Conservation (phyloP, 2,888 invertebrate genomes). For the Torymus tubicola region DNA sequence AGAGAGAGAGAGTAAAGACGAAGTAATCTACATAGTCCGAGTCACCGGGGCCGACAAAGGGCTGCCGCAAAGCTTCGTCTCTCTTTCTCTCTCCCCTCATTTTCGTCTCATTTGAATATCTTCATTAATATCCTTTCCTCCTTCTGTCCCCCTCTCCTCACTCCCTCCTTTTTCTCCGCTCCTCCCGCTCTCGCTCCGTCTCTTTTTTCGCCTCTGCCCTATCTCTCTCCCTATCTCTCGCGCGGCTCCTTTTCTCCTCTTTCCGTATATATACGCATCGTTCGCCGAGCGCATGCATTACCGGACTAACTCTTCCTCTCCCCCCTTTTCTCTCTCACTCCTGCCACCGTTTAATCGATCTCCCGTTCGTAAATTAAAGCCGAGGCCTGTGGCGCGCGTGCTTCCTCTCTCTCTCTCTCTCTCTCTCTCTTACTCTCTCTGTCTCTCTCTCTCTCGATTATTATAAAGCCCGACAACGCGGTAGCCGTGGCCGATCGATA, state of each 20-base stretch:
- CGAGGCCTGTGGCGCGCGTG: not conserved
- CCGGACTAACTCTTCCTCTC: constrained; percentile 58
- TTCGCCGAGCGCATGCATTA: constrained; percentile 68
- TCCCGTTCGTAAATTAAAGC: constrained; percentile 66
- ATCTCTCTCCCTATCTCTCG: constrained; percentile 3
- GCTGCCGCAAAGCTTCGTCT: not conserved
- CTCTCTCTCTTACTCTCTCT: constrained; percentile 4
- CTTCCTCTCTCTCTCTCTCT: constrained; percentile 16
- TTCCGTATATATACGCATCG: not conserved
- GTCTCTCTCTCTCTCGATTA: constrained; percentile 27
- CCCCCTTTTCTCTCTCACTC: constrained; percentile 64
- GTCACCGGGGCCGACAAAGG: constrained; percentile 76
- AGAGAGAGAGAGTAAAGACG: constrained; percentile 27
- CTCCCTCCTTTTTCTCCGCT: constrained; percentile 51
- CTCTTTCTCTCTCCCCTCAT: constrained; percentile 69
- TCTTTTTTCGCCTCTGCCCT: constrained; percentile 7
- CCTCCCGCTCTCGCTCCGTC: constrained; percentile 57
- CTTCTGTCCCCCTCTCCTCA: constrained; percentile 32
- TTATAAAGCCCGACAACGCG: constrained; percentile 25
- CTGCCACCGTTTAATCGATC: constrained; percentile 73
- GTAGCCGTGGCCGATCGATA: constrained; percentile 25
- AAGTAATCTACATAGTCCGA: constrained; percentile 72
- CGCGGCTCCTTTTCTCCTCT: not conserved
- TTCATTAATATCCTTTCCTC: constrained; percentile 73
- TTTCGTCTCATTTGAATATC: constrained; percentile 75